Evolutionary conservation across 2,797 vertebrate genomes (phyloP), one percentile per base, ranked within the genome.

Genomic region (Anas capensis): DNA sequence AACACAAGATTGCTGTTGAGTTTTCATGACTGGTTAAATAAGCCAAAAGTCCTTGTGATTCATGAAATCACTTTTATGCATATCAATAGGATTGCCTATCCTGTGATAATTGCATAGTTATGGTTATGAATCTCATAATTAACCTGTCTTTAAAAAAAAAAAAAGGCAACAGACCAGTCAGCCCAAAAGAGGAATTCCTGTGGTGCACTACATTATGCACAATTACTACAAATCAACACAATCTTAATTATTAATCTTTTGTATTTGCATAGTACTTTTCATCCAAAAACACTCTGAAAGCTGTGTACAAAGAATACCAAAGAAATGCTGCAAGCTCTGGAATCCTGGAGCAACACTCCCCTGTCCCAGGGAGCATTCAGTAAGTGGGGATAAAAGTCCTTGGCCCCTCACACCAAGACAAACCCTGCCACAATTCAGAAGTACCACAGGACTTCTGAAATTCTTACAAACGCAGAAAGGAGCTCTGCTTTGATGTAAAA

Each of bases 241-340:
- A 89, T 81, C 91, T 75, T 93, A 75, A 94, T 93, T 89, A 78
- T 78, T 71, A 61, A 76, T 82, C 76, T 92, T 89, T 46, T 79
- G 27, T 29, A 66, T 58, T 88, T 90, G 49, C 46, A 51, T 62
- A 65, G 58, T 12, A 24, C 54, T 83, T 94, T 66, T 76, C 61
- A 79, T 72, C 54, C 82, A 68, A 54, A 40, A 72, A 58, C 58
- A 38, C 29, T 75, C 69, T 69, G 58, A 87, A 89, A 89, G 49
- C 19, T 82, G 3, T 16, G 14, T 16, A 40, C 61, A 69, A 80
- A 72, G 48, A 81, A 78, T 46, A 61, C 14, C 33, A 48, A 36
- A 78, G n/a, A 86, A 85, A 53, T 36, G 27, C 27, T 65, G 29
- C 51, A 78, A 66, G 26, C 19, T 78, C 68, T 61, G 19, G 34